phyloP scores from a whole-genome alignment of 2,113 vertebrate genomes.

The Balaeniceps rex region DNA sequence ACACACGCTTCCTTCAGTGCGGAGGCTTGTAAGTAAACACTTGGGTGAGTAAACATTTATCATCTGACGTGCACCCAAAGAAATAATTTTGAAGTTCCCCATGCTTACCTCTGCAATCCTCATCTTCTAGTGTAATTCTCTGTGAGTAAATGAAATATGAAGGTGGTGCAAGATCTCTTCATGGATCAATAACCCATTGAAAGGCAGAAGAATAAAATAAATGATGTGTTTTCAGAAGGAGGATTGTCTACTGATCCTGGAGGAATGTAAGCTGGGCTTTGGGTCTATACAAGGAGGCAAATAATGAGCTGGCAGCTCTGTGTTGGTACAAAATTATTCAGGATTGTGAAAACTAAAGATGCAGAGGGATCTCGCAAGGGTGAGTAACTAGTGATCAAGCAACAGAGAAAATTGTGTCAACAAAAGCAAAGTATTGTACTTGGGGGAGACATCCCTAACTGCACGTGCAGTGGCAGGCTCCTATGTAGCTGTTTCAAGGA shows the following conservation, averaged over 20 bases:
- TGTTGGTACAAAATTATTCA: background rate
- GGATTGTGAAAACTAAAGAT: background rate
- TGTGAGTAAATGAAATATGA: background rate
- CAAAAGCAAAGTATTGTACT: background rate
- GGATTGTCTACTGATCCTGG: background rate
- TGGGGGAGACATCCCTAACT: background rate
- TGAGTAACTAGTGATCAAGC: fast-evolving
- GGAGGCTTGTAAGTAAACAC: background rate
- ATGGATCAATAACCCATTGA: background rate
- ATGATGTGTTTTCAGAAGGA: background rate
- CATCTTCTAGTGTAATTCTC: background rate
- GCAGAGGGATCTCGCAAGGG: background rate
- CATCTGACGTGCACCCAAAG: background rate
- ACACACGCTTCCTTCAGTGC: background rate
- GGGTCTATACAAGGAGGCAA: background rate
- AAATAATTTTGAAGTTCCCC: background rate
- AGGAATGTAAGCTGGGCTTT: background rate
- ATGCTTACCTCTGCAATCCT: background rate
- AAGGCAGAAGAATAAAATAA: background rate
- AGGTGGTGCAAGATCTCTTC: background rate
- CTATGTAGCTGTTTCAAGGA: background rate
- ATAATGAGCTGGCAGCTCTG: background rate
- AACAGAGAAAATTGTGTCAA: background rate
- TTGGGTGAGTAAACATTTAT: background rate
- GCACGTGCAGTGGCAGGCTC: background rate